Conservation (phyloP, 1,140 invertebrate species). For the Cotesia glomerata region DNA sequence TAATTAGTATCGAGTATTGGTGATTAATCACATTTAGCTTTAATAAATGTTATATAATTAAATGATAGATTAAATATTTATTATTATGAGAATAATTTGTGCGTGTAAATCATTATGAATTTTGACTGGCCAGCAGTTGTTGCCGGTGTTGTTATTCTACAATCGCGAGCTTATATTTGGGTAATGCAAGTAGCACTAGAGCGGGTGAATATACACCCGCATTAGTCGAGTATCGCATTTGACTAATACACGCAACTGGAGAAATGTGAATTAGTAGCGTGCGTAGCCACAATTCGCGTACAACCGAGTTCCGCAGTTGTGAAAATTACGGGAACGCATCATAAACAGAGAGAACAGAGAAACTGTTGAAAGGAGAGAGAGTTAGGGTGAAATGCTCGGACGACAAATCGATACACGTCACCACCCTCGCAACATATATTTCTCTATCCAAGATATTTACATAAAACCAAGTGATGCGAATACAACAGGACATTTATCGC, state of each 20-base stretch:
- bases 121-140: background rate
- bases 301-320: constrained; percentile 9
- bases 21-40: no score
- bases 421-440: background rate
- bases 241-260: constrained; percentile 8
- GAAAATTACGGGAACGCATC: constrained; percentile 21
- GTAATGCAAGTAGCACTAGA: background rate
- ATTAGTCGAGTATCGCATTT: constrained; percentile 10
- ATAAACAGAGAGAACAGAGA: constrained; percentile 6
- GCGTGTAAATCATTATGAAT: background rate
- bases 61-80: background rate
- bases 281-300: constrained; percentile 4
- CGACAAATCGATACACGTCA: constrained; percentile 24
- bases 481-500: constrained; percentile 6
- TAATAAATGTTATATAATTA: background rate
- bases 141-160: background rate
- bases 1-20: no score
- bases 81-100: constrained; percentile 11
- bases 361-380: background rate
- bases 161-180: background rate
- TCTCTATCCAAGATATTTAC: constrained; percentile 15
- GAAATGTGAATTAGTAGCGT: constrained; percentile 17
- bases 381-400: background rate
- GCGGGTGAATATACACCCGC: constrained; percentile 4
- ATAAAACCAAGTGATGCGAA: constrained; percentile 16